A percentile compares a stretch with the other conserved stretches of the same genome.
Conservation (phyloP, 2,888 invertebrate species). For the Poecilobothrus nobilitatus region DNA sequence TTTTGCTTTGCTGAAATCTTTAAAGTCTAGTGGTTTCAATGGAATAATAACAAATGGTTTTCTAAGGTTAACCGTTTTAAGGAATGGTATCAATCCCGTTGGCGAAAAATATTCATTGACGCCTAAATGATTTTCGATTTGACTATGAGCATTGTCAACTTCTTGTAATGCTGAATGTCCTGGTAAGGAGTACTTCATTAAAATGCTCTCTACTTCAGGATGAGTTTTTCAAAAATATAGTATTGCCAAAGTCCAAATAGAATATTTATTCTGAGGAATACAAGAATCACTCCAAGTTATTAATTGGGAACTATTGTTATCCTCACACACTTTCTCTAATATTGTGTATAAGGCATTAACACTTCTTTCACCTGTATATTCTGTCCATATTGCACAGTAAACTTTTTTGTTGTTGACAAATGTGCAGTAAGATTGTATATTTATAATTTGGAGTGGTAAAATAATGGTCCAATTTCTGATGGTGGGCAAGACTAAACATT, state of each 20-base stretch:
- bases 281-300: too few relatives aligned
- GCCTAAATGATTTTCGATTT: slow-evolving; percentile 45
- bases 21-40: slow-evolving; percentile 14
- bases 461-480: too few relatives aligned
- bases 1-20: slow-evolving; percentile 14
- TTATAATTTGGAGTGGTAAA: slow-evolving; percentile 1
- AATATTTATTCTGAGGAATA: too few relatives aligned
- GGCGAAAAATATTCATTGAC: slow-evolving; percentile 18
- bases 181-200: slow-evolving; percentile 17
- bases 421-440: slow-evolving; percentile 12
- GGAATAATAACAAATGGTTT: slow-evolving; percentile 15
- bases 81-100: not conserved
- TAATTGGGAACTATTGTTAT: too few relatives aligned
- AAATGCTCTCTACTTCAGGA: slow-evolving; percentile 14
- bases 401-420: slow-evolving; percentile 13
- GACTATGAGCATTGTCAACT: slow-evolving; percentile 17
- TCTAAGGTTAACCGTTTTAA: slow-evolving; percentile 12
- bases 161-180: slow-evolving; percentile 18
- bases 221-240: slow-evolving; percentile 16
- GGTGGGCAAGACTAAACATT: too few relatives aligned
- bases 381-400: slow-evolving; percentile 17
- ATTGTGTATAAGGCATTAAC: not conserved
- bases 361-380: slow-evolving; percentile 14
- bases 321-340: too few relatives aligned
- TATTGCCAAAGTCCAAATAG: too few relatives aligned